Conservation (phyloP, 2,888 invertebrate genomes). For the Cheilosia vulpina region DNA sequence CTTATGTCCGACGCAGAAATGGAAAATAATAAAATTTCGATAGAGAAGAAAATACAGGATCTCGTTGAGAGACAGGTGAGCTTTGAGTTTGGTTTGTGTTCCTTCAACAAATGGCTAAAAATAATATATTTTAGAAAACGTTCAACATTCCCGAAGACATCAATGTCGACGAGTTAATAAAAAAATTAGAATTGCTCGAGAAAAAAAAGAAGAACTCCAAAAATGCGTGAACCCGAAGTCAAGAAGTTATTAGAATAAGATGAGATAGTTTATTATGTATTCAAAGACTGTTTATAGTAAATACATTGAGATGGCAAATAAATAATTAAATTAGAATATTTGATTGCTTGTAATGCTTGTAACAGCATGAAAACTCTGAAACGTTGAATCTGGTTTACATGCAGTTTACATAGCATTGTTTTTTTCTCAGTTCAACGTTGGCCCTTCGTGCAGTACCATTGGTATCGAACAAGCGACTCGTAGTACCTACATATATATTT, state of each 20-base stretch:
- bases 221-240: constrained; percentile 57
- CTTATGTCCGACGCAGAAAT: constrained; percentile 77
- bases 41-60: constrained; percentile 77
- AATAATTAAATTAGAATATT: background rate
- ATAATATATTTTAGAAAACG: constrained; percentile 62
- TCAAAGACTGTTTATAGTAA: constrained; percentile 62
- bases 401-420: too few species aligned
- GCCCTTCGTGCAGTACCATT: too few species aligned
- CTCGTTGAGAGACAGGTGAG: constrained; percentile 77
- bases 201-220: constrained; percentile 72
- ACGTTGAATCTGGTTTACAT: too few species aligned
- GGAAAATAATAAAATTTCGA: constrained; percentile 76
- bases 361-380: too few species aligned
- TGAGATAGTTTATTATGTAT: constrained; percentile 33
- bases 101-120: too few species aligned
- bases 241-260: constrained; percentile 3
- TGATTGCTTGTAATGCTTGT: too few species aligned
- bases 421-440: too few species aligned
- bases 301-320: constrained; percentile 41
- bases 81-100: background rate
- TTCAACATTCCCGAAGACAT: constrained; percentile 78
- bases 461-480: too few species aligned
- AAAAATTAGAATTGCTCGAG: constrained; percentile 78
- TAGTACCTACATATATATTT: too few species aligned
- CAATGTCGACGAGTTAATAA: constrained; percentile 79